A percentile compares a stretch with the other conserved stretches of the same genome.
These are phyloP conservation scores for Leptoclinus maculatus DNA, from an alignment of 2,797 vertebrate genomes.

Conservation along the genomic window DNA sequence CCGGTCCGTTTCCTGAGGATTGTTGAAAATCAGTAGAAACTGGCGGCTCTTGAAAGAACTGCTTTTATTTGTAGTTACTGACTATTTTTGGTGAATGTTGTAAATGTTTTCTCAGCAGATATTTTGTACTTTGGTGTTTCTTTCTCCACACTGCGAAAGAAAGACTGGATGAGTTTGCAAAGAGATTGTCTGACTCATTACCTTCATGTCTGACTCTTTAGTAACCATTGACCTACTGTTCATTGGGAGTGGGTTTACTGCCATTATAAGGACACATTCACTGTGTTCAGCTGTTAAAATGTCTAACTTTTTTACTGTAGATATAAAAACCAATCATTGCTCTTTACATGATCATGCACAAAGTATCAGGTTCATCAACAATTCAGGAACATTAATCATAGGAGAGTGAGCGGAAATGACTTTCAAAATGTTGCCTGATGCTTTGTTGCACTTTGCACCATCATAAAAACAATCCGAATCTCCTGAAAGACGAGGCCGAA, in stretches of 20 bases:
- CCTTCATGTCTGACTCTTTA: not conserved
- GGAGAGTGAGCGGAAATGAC: not conserved
- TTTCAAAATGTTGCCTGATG: not conserved
- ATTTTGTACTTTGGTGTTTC: not conserved
- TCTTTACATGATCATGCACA: not conserved
- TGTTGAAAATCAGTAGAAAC: not conserved
- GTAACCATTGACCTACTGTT: not conserved
- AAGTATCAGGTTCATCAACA: not conserved
- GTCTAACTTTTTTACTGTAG: not conserved
- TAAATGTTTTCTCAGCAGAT: not conserved
- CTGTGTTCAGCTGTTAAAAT: not conserved
- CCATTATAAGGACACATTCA: no score
- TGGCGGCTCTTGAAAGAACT: no score
- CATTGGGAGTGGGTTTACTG: not conserved
- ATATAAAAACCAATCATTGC: not conserved
- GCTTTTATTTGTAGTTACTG: no score
- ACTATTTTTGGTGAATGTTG: no score
- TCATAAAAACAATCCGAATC: not conserved
- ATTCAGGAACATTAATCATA: not conserved
- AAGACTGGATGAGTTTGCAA: not conserved
- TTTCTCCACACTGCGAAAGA: no score
- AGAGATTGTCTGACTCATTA: not conserved
- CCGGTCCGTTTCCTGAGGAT: no score
- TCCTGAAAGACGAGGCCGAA: not conserved
- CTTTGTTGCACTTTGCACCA: conserved; percentile 21